phyloP scores from a whole-genome alignment of 1,140 invertebrate genomes.

The Psilanteris sp. region DNA sequence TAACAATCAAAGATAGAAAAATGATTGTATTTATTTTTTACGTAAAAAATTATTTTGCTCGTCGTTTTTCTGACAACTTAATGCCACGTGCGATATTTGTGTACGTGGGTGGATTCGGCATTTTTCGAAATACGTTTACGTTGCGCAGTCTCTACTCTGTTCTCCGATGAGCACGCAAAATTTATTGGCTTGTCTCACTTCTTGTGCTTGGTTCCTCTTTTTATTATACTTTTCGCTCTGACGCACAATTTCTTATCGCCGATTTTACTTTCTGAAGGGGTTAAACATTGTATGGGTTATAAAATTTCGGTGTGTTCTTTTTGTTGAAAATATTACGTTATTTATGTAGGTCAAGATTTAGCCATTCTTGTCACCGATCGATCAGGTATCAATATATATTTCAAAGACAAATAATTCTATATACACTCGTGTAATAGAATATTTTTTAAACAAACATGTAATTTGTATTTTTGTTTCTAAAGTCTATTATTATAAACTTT shows the following conservation, averaged over 20 bases:
- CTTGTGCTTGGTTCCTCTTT: slow-evolving; percentile 25
- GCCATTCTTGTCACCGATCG: too few species aligned
- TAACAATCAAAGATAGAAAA: too few species aligned
- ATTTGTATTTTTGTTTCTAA: too few species aligned
- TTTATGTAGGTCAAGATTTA: neutral
- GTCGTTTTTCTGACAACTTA: slow-evolving; percentile 43
- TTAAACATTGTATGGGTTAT: slow-evolving; percentile 40
- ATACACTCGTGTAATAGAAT: too few species aligned
- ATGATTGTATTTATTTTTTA: slow-evolving; percentile 38
- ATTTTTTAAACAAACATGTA: slow-evolving; percentile 7
- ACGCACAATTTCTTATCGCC: slow-evolving; percentile 49
- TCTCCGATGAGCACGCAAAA: slow-evolving; percentile 50
- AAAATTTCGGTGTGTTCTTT: slow-evolving; percentile 25
- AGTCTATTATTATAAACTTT: too few species aligned
- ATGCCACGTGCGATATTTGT: slow-evolving; percentile 38
- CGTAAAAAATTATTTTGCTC: slow-evolving; percentile 31
- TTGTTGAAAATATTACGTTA: neutral
- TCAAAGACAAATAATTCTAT: too few species aligned
- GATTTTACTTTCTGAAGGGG: slow-evolving; percentile 26
- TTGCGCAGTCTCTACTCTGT: slow-evolving; percentile 35
- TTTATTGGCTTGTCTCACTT: slow-evolving; percentile 49
- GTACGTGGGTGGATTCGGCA: slow-evolving; percentile 31
- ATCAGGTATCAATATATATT: too few species aligned
- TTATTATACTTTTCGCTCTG: slow-evolving; percentile 48
- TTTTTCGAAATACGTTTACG: slow-evolving; percentile 44